phyloP scores from a whole-genome alignment of 1,140 invertebrate species.

The Scaptodrosophila lebanonensis region DNA sequence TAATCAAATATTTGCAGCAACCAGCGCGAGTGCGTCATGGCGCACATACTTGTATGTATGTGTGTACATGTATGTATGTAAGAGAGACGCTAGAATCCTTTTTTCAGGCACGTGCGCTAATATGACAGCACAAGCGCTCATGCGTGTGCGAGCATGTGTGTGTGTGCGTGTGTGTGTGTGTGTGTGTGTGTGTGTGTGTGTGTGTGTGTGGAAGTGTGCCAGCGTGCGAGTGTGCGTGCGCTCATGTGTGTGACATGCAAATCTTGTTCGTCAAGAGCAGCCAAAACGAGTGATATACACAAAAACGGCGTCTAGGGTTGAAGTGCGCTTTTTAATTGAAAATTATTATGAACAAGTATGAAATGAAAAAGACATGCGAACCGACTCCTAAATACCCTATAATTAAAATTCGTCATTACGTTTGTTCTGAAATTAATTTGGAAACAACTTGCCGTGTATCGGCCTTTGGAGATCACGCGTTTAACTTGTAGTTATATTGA shows the following conservation, averaged over 20 bases:
- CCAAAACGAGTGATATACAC: constrained; percentile 19
- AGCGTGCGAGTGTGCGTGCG: constrained; percentile 2
- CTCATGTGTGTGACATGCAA: constrained; percentile 63
- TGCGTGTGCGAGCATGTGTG: constrained; percentile 33
- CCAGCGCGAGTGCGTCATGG: constrained; percentile 10
- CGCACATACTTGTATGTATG: too few species aligned
- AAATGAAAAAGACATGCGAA: too few species aligned
- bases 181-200: constrained; percentile 38
- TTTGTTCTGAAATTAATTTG: too few species aligned
- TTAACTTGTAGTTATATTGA: too few species aligned
- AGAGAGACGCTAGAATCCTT: constrained; percentile 60
- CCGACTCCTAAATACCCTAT: too few species aligned
- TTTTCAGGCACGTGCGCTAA: constrained; percentile 72
- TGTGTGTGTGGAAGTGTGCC: constrained; percentile 8
- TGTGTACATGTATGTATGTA: constrained; percentile 43
- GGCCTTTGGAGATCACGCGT: too few species aligned
- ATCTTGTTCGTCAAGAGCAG: constrained; percentile 66
- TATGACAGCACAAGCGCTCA: constrained; percentile 71
- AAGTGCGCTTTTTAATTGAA: constrained; percentile 72
- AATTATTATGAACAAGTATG: constrained; percentile 74
- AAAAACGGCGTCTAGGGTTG: constrained; percentile 18
- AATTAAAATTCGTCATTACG: too few species aligned
- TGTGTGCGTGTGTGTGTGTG: constrained; percentile 16
- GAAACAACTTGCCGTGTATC: too few species aligned
- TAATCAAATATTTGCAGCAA: constrained; percentile 71